Evolutionary conservation across 2,797 vertebrate species (phyloP).

Genomic region (Macrochelys suwanniensis): DNA sequence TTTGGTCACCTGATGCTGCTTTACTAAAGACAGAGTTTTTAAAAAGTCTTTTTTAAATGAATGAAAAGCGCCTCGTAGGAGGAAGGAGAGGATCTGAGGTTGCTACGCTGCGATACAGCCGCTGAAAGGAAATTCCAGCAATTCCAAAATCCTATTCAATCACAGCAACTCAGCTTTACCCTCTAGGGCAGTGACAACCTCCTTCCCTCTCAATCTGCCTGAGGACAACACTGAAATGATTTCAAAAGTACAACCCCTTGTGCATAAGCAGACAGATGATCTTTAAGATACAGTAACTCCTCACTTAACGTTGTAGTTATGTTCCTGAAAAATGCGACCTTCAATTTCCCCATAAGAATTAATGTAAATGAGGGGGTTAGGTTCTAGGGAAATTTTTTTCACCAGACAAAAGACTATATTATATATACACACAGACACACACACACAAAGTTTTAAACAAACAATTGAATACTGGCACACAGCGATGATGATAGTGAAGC

Average conservation of each 20-base stretch:
- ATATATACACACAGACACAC: too few relatives aligned
- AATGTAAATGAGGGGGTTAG: too few relatives aligned
- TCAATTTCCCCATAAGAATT: too few relatives aligned
- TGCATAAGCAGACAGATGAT: background rate
- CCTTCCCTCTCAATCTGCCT: background rate
- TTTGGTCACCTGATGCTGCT: constrained; percentile 54
- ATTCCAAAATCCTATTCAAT: background rate
- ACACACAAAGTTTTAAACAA: too few relatives aligned
- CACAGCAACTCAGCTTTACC: background rate
- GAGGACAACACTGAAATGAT: background rate
- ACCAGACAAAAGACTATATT: too few relatives aligned
- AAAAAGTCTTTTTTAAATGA: constrained; percentile 43
- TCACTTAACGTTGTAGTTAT: too few relatives aligned
- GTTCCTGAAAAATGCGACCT: too few relatives aligned
- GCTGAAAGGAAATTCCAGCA: background rate
- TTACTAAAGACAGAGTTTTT: constrained; percentile 39
- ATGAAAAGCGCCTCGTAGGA: constrained; percentile 60
- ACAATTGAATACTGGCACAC: too few relatives aligned
- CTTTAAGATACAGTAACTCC: background rate
- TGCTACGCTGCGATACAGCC: background rate
- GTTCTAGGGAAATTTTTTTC: too few relatives aligned
- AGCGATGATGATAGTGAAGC: too few relatives aligned
- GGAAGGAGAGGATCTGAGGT: constrained; percentile 33
- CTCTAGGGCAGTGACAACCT: background rate
- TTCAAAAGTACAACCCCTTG: background rate